Evolutionary conservation across 92 coral and sea anemone species (phyloP).

Genomic region (Zoanthus solanderi): DNA sequence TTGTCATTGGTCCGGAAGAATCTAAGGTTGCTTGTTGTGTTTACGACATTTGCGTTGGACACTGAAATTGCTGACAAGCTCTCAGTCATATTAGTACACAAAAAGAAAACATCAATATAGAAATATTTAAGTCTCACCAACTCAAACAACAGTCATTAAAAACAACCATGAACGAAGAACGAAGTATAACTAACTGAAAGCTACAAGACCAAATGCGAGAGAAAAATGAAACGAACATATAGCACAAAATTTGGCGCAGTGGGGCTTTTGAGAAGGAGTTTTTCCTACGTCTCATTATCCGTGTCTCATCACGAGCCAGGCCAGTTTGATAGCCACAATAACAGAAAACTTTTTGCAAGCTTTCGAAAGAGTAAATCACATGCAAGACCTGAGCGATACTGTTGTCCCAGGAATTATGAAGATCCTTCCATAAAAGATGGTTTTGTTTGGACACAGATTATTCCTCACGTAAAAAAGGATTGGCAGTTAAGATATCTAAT

Average conservation of each 20-base stretch:
- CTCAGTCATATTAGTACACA: background rate
- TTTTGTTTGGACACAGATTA: constrained; percentile 40
- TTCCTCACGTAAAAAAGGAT: constrained; percentile 30
- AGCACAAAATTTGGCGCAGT: constrained; percentile 23
- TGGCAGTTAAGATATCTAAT: constrained; percentile 39
- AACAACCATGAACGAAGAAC: constrained; percentile 4
- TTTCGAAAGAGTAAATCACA: constrained; percentile 24
- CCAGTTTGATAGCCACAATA: constrained; percentile 13
- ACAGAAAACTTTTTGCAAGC: constrained; percentile 6
- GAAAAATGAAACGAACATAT: constrained; percentile 11
- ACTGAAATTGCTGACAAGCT: background rate
- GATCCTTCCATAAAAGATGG: constrained; percentile 35
- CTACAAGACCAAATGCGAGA: background rate
- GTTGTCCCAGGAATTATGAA: constrained; percentile 14
- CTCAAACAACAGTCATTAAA: constrained; percentile 23
- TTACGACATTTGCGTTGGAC: constrained; percentile 25
- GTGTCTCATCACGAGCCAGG: background rate
- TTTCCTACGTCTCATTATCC: background rate
- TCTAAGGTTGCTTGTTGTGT: constrained; percentile 1
- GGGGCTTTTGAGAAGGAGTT: constrained; percentile 17
- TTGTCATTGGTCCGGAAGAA: constrained; percentile 6
- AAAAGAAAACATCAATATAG: constrained; percentile 13
- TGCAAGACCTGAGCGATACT: constrained; percentile 29
- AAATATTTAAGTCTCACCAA: constrained; percentile 13
- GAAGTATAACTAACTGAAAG: background rate